phyloP scores from a whole-genome alignment of 2,797 vertebrate genomes.

The Jordanella pulchra region DNA sequence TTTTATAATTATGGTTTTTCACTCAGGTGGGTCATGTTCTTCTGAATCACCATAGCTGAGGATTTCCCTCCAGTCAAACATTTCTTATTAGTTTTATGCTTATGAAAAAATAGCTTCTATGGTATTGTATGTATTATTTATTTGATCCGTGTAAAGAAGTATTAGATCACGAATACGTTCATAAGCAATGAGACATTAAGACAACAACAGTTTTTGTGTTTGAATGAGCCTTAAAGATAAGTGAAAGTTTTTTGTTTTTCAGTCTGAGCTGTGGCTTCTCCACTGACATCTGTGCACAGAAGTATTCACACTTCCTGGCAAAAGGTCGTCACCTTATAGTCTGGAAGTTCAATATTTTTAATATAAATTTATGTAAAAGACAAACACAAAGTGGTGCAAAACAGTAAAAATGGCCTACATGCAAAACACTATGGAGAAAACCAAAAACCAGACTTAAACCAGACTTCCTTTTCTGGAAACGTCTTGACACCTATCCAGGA shows the following conservation, averaged over 20 bases:
- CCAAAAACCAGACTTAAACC: too few relatives aligned
- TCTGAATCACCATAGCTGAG: neutral
- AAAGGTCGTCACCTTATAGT: neutral
- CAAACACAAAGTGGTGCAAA: too few relatives aligned
- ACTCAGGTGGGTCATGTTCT: too few relatives aligned
- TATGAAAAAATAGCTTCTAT: neutral
- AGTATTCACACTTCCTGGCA: neutral
- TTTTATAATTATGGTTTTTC: too few relatives aligned
- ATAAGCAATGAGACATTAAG: neutral
- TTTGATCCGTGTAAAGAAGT: neutral
- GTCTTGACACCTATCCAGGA: too few relatives aligned
- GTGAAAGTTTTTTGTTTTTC: neutral
- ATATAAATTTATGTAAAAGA: too few relatives aligned
- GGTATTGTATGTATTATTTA: neutral
- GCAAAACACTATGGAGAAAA: neutral
- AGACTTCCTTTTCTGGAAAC: too few relatives aligned
- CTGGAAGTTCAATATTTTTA: neutral
- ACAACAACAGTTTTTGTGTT: neutral
- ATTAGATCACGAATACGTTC: neutral
- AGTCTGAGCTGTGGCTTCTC: neutral
- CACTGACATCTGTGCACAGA: neutral
- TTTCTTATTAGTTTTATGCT: neutral
- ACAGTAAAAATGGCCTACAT: neutral
- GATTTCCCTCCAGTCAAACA: neutral
- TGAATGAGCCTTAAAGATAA: neutral